Evolutionary conservation across 37 sponge, comb jelly and placozoan genomes (phyloP).

Genomic region (Ephydatia muelleri): DNA sequence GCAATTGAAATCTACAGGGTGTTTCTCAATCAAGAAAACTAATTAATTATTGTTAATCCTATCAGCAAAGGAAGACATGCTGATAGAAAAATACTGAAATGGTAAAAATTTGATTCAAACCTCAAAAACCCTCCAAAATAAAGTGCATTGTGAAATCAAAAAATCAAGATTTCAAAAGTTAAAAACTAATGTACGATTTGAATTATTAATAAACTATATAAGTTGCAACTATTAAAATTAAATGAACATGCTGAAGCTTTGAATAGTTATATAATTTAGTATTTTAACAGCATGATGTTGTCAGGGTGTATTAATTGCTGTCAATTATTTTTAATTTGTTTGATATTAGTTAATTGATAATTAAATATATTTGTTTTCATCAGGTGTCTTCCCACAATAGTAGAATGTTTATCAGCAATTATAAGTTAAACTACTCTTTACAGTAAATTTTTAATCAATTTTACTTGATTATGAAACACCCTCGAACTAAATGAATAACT

Average conservation of each 20-base stretch:
- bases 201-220: too few relatives aligned
- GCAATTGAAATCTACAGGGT: background rate
- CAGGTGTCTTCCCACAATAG: background rate
- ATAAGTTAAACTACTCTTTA: background rate
- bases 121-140: too few relatives aligned
- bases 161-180: too few relatives aligned
- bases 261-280: too few relatives aligned
- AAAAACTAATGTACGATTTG: too few relatives aligned
- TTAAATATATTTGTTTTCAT: background rate
- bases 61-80: slow-evolving; percentile 1
- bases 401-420: background rate
- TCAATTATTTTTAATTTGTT: background rate
- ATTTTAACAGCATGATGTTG: too few relatives aligned
- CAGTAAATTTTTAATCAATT: background rate
- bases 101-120: too few relatives aligned
- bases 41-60: background rate
- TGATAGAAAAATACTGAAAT: background rate
- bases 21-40: background rate
- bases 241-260: too few relatives aligned
- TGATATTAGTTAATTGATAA: background rate
- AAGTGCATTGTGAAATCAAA: too few relatives aligned
- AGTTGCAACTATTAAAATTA: too few relatives aligned
- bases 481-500: background rate
- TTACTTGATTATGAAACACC: background rate
- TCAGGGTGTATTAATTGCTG: too few relatives aligned